Percentiles rank a stretch among this genome's conserved stretches.
These are phyloP conservation scores for Pinctada fucata DNA, from an alignment of 2,888 invertebrate genomes.

Conservation along the genomic window DNA sequence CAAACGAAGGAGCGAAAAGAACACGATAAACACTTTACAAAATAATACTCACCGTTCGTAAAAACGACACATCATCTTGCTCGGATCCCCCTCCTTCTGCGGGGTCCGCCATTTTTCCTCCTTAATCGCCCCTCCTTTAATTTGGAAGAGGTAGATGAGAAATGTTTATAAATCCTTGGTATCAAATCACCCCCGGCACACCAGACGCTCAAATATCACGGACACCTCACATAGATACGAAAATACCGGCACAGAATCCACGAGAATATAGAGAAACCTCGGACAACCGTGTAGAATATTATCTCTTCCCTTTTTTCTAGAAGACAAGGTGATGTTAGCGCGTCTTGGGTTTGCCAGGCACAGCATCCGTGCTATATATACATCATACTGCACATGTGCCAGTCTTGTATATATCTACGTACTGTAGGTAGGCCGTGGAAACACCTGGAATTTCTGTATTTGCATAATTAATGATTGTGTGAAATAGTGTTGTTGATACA, in stretches of 20 bases:
- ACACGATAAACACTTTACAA: background rate
- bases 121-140: too few relatives aligned
- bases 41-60: slow-evolving; percentile 91
- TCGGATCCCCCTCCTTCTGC: slow-evolving; percentile 89
- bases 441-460: background rate
- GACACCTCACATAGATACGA: too few relatives aligned
- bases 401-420: background rate
- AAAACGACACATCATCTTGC: slow-evolving; percentile 99
- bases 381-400: background rate
- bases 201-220: too few relatives aligned
- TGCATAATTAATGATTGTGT: slow-evolving; percentile 1
- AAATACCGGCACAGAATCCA: too few relatives aligned
- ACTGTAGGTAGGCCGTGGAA: background rate
- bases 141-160: too few relatives aligned
- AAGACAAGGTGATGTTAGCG: too few relatives aligned
- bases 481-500: background rate
- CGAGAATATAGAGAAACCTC: too few relatives aligned
- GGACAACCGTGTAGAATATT: too few relatives aligned
- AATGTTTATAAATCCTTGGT: too few relatives aligned
- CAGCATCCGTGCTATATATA: background rate
- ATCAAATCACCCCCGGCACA: too few relatives aligned
- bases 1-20: too few relatives aligned
- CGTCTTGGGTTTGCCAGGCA: background rate
- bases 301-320: too few relatives aligned
- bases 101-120: slow-evolving; percentile 74